Percentiles rank a stretch among this genome's conserved stretches.
These are phyloP conservation scores for Desoria tigrina DNA, from an alignment of 2,888 invertebrate genomes.

Conservation along the genomic window DNA sequence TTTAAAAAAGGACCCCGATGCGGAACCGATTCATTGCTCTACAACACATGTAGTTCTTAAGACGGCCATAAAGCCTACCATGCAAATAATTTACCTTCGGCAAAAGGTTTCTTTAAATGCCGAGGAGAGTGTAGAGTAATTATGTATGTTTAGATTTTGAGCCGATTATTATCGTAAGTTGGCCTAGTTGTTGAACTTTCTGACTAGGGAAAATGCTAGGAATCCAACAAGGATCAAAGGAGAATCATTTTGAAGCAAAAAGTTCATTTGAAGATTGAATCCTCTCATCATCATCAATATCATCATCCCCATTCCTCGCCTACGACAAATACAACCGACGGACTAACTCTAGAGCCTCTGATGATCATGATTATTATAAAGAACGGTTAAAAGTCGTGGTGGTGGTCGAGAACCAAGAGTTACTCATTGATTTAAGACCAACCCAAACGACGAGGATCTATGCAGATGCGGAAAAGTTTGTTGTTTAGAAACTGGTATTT, in stretches of 20 bases:
- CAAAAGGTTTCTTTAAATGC: neutral
- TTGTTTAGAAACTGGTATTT: constrained; percentile 39
- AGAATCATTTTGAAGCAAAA: too few species aligned
- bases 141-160: constrained; percentile 7
- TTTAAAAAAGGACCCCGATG: constrained; percentile 28
- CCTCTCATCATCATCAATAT: too few species aligned
- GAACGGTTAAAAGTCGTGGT: too few species aligned
- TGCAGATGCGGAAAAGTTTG: neutral
- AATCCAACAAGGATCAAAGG: too few species aligned
- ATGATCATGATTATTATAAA: too few species aligned
- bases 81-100: constrained; percentile 44
- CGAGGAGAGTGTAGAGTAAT: neutral
- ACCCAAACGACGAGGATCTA: neutral
- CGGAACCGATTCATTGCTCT: constrained; percentile 40
- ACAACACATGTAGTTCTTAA: constrained; percentile 33
- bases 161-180: constrained; percentile 9
- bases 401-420: neutral
- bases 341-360: too few species aligned
- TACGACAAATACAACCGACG: too few species aligned
- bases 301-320: too few species aligned
- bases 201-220: neutral
- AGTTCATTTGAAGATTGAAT: too few species aligned
- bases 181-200: constrained; percentile 9
- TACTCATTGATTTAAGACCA: neutral
- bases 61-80: constrained; percentile 44